A percentile compares a stretch with the other conserved stretches of the same genome.
phyloP scores from a whole-genome alignment of 2,797 vertebrate species.

The Epinephelus coioides region DNA sequence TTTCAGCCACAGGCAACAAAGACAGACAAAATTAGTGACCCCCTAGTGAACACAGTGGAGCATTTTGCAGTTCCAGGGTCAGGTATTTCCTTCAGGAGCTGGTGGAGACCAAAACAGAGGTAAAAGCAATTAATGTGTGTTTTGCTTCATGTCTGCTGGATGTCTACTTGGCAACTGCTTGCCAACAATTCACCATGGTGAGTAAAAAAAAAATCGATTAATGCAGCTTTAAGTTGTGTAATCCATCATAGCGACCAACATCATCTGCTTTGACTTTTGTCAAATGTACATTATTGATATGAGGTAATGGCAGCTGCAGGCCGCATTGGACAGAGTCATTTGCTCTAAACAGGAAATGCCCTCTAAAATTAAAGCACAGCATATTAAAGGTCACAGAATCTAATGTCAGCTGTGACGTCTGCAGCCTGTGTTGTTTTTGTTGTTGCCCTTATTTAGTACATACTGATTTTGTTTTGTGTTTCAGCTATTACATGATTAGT shows the following conservation, averaged over 20 bases:
- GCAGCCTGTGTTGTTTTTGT: background rate
- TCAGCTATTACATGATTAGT: too few species aligned
- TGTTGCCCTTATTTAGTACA: background rate
- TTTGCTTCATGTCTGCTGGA: too few species aligned
- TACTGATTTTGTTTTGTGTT: background rate
- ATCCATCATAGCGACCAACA: background rate
- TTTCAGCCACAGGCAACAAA: too few species aligned
- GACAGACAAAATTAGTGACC: too few species aligned
- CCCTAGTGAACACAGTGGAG: too few species aligned
- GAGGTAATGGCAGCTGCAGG: background rate
- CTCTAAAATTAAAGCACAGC: background rate
- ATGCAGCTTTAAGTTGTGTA: background rate
- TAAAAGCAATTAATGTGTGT: too few species aligned
- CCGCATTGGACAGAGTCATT: background rate
- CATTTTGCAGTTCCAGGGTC: too few species aligned
- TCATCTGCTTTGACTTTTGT: too few species aligned
- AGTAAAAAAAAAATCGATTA: background rate
- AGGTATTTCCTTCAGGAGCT: too few species aligned
- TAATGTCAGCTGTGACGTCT: background rate
- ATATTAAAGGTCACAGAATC: slow-evolving; percentile 1
- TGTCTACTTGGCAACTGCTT: background rate
- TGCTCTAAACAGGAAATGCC: background rate
- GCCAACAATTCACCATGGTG: background rate
- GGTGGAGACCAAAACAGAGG: too few species aligned
- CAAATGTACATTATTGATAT: background rate